phyloP scores from a whole-genome alignment of 1,140 invertebrate species.

The Drosophila pseudoananassae region DNA sequence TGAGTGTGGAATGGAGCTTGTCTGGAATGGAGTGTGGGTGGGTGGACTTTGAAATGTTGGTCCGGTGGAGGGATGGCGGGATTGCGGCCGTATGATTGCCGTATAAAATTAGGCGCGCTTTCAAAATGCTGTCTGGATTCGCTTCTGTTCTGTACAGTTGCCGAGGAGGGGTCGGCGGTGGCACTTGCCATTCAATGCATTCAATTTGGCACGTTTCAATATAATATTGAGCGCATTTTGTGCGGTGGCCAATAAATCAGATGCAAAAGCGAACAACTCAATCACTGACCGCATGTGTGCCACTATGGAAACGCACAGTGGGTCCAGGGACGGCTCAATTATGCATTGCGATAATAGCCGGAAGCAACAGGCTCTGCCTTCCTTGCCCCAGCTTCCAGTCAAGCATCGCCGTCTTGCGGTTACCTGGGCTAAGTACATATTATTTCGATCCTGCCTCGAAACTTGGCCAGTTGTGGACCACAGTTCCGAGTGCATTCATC shows the following conservation, averaged over 20 bases:
- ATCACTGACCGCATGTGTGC: conserved; percentile 32
- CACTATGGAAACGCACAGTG: conserved; percentile 6
- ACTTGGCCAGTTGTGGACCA: background rate
- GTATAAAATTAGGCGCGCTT: conserved; percentile 64
- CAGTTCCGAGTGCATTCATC: conserved; percentile 5
- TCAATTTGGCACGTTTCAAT: conserved; percentile 56
- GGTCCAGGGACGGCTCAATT: conserved; percentile 11
- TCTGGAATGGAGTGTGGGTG: background rate
- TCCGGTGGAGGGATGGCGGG: conserved; percentile 14
- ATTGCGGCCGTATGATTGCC: conserved; percentile 60
- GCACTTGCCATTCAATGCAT: conserved; percentile 17
- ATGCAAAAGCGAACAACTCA: conserved; percentile 43
- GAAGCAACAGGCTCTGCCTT: conserved; percentile 1
- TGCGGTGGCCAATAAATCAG: conserved; percentile 66
- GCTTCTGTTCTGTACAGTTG: conserved; percentile 12
- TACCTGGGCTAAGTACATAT: conserved; percentile 3
- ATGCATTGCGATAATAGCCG: background rate
- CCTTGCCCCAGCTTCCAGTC: conserved; percentile 2
- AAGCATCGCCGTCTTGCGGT: conserved; percentile 24
- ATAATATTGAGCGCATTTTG: conserved; percentile 49
- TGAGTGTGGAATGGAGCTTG: background rate
- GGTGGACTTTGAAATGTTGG: conserved; percentile 4
- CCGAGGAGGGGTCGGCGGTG: background rate
- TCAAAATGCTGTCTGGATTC: conserved; percentile 25
- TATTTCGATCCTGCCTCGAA: conserved; percentile 20